These are phyloP conservation scores for Trypoxylon attenuatum DNA, from an alignment of 2,888 invertebrate genomes.

Conservation along the genomic window DNA sequence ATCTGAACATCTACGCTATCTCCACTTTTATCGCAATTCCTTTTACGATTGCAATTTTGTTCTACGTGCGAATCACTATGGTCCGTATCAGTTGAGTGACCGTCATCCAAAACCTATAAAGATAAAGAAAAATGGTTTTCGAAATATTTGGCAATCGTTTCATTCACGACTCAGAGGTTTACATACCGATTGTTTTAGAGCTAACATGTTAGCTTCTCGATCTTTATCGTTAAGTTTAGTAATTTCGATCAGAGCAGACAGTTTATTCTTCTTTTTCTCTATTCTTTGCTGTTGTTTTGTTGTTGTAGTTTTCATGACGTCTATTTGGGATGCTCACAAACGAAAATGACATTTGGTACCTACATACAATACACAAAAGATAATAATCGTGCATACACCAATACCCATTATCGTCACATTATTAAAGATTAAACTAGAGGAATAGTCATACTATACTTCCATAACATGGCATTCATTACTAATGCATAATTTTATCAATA, in stretches of 20 bases:
- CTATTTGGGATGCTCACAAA: slow-evolving; percentile 7
- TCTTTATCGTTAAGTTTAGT: slow-evolving; percentile 80
- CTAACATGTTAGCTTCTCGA: slow-evolving; percentile 69
- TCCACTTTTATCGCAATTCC: slow-evolving; percentile 38
- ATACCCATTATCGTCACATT: too few relatives aligned
- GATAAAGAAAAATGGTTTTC: background rate
- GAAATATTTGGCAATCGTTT: background rate
- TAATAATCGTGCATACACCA: too few relatives aligned
- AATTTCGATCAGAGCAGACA: slow-evolving; percentile 79
- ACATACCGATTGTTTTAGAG: slow-evolving; percentile 46
- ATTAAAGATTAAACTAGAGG: too few relatives aligned
- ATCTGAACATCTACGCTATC: slow-evolving; percentile 13
- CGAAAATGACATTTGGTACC: slow-evolving; percentile 12
- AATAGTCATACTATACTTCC: too few relatives aligned
- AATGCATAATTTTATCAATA: background rate
- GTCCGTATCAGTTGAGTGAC: slow-evolving; percentile 7
- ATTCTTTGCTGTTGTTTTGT: slow-evolving; percentile 77
- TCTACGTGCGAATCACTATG: slow-evolving; percentile 18
- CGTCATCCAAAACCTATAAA: slow-evolving; percentile 16
- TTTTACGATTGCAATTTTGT: slow-evolving; percentile 55
- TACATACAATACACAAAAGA: background rate
- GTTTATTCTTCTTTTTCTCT: slow-evolving; percentile 80
- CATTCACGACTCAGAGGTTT: background rate
- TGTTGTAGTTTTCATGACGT: slow-evolving; percentile 73
- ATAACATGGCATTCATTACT: background rate